These are phyloP conservation scores for Halesus radiatus DNA, from an alignment of 1,140 invertebrate genomes.

Conservation along the genomic window DNA sequence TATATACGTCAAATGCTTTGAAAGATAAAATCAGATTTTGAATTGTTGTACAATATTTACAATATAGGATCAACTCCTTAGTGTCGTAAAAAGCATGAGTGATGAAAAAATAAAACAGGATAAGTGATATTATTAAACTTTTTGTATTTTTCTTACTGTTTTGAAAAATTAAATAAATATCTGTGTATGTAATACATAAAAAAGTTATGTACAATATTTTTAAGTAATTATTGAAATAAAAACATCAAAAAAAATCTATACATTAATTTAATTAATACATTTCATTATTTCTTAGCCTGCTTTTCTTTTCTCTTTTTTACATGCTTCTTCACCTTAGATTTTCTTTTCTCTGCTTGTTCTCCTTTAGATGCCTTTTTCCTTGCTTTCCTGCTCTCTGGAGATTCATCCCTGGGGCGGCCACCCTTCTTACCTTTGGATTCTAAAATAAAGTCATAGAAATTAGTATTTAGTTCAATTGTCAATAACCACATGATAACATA, in stretches of 20 bases:
- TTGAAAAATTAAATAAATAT: too few species aligned
- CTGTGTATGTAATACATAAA: neutral
- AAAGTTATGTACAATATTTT: neutral
- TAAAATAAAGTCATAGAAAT: slow-evolving; percentile 25
- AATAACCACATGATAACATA: too few species aligned
- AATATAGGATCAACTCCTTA: too few species aligned
- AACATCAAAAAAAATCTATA: neutral
- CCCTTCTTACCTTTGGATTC: slow-evolving; percentile 70
- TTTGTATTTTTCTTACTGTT: too few species aligned
- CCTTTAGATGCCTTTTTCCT: slow-evolving; percentile 90
- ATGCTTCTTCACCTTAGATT: slow-evolving; percentile 95
- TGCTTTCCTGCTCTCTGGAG: slow-evolving; percentile 86
- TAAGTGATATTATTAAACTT: too few species aligned
- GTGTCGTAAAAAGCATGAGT: too few species aligned
- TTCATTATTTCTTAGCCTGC: slow-evolving; percentile 63
- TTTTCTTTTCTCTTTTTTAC: slow-evolving; percentile 93
- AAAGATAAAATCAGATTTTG: too few species aligned
- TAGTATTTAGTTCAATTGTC: too few species aligned
- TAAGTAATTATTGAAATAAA: neutral
- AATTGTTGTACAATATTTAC: too few species aligned
- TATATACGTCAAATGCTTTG: too few species aligned
- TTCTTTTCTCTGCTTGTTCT: slow-evolving; percentile 90
- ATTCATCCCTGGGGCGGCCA: slow-evolving; percentile 87
- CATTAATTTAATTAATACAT: neutral
- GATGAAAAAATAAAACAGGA: too few species aligned